Percentiles rank a stretch among this genome's conserved stretches.
phyloP scores from a whole-genome alignment of 92 coral and sea anemone species.

The Nematostella vectensis region DNA sequence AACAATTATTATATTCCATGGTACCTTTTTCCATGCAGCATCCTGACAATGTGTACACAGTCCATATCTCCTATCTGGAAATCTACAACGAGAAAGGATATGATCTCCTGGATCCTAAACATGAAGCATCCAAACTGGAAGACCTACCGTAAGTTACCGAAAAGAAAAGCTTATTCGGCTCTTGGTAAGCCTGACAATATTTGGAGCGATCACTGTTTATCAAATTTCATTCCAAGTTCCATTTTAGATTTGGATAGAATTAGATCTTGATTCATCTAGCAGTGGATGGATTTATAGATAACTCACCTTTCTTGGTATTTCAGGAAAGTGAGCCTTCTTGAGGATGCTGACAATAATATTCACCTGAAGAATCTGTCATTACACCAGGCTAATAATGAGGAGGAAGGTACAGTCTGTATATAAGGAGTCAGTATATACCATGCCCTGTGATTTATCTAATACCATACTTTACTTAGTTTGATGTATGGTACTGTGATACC shows the following conservation, averaged over 20 bases:
- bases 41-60: slow-evolving; percentile 77
- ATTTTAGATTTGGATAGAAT: too few relatives aligned
- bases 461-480: too few relatives aligned
- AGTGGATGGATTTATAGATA: too few relatives aligned
- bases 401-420: slow-evolving; percentile 51
- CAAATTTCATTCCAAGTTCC: too few relatives aligned
- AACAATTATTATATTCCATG: too few relatives aligned
- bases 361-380: slow-evolving; percentile 86
- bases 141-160: slow-evolving; percentile 82
- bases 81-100: slow-evolving; percentile 93
- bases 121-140: slow-evolving; percentile 84
- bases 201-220: not conserved
- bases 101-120: slow-evolving; percentile 94
- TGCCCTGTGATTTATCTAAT: too few relatives aligned
- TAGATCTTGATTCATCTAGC: too few relatives aligned
- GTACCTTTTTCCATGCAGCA: slow-evolving; percentile 49
- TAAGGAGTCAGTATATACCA: not conserved
- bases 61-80: slow-evolving; percentile 92
- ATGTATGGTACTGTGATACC: too few relatives aligned
- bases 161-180: slow-evolving; percentile 1
- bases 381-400: slow-evolving; percentile 90
- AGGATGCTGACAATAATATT: slow-evolving; percentile 82
- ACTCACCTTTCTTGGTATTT: too few relatives aligned
- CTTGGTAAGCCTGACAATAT: not conserved
- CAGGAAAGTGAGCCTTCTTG: slow-evolving; percentile 87